Conservation (phyloP, 2,888 invertebrate genomes). For the Dorcus hopei region DNA sequence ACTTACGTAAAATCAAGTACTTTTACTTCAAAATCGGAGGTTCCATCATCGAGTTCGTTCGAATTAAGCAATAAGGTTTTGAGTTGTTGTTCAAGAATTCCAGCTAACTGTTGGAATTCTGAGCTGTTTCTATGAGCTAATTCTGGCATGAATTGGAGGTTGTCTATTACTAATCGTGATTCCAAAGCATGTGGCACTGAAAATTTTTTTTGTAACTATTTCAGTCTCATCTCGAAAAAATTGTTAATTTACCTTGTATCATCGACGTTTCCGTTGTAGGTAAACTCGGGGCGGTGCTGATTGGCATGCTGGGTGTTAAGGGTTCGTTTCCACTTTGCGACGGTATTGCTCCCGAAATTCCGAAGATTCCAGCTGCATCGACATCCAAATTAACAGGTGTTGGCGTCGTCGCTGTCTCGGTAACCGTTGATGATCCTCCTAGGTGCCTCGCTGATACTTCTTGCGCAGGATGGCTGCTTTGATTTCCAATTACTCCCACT, state of each 20-base stretch:
- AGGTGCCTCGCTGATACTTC: conserved; percentile 61
- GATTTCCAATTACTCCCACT: conserved; percentile 69
- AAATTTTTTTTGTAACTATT: conserved; percentile 9
- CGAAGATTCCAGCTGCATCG: conserved; percentile 51
- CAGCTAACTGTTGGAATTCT: conserved; percentile 60
- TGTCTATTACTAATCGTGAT: conserved; percentile 65
- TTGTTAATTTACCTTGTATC: conserved; percentile 51
- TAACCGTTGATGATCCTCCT: conserved; percentile 40
- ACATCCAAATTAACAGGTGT: conserved; percentile 43
- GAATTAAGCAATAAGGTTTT: conserved; percentile 57
- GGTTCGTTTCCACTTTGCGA: conserved; percentile 25
- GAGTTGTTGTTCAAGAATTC: conserved; percentile 58
- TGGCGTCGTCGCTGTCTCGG: too few species aligned
- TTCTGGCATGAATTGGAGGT: conserved; percentile 60
- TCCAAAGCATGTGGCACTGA: conserved; percentile 68
- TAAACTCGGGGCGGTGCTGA: conserved; percentile 38
- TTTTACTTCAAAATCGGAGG: conserved; percentile 58
- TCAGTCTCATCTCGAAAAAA: conserved; percentile 12
- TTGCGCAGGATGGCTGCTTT: conserved; percentile 60
- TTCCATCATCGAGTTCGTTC: conserved; percentile 52
- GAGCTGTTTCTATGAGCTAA: conserved; percentile 60
- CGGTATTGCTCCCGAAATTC: conserved; percentile 19
- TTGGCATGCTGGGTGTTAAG: conserved; percentile 42
- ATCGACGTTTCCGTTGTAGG: conserved; percentile 53
- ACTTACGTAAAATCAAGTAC: conserved; percentile 62